Base-by-base conservation (phyloP, 1,140 invertebrate species). In the Portunus trituberculatus region DNA sequence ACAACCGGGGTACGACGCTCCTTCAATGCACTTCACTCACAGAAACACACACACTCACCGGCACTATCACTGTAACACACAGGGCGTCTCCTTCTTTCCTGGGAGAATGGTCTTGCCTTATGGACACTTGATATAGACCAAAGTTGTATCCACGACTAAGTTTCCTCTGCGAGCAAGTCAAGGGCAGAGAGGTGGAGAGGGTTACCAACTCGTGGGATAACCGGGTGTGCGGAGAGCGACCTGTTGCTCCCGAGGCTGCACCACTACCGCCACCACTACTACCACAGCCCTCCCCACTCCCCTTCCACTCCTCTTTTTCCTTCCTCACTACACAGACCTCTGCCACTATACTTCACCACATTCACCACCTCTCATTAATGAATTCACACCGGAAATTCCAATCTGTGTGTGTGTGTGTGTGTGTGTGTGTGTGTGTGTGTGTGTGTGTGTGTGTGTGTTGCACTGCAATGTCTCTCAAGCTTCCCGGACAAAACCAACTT, bases 181-280 rank as follows among this genome's bases (percentile, higher is more conserved):
- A 93, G 92, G 92, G 92, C 92, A 93, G 92, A 93, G 52, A 93
- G 92, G 83, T 93, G 92, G 76, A 46, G 82, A 10, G 67, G 92
- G 92, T 93, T 93, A 84, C 92, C 92, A 93, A 84, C 76, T 93
- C 76, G 92, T 93, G 92, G 92, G 76, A 93, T 93, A 93, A 86
- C 32, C 83, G 16, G 76, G 32, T 46, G 20, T 91, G 32, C 48
- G 52, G 52, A 59, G 52, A 29, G 20, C 86, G 52, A 59, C 52
- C 52, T 59, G 52, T 59, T 59, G 52, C 52, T 59, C 45, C 48
- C 83, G 82, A 25, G 16, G 92, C 92, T 84, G 67, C 92, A n/a
- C 91, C 91, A 31, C 46, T 14, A 45, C 89, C 39, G 52, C 45
- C 89, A 48, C 88, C 39, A 45, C 86, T 29, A 46, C 89, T 25